Base-by-base conservation (phyloP, 1,140 invertebrate genomes). In the Eupeodes corollae region DNA sequence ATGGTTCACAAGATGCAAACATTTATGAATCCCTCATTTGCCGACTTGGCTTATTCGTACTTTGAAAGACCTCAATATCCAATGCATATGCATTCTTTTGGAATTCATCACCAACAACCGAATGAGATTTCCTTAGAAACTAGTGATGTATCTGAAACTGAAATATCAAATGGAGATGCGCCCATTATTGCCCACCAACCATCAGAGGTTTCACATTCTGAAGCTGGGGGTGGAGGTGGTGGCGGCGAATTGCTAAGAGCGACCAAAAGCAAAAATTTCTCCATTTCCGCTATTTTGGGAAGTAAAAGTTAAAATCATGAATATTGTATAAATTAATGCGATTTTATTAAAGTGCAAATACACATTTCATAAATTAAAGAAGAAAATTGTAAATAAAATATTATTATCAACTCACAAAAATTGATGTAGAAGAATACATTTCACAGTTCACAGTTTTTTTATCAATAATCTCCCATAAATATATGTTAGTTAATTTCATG, bases 251-350 rank as follows among this genome's bases (percentile, higher is more conserved):
- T 8, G 16, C 30, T 26, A 32, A n/a, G 12, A 15, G 16, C 42
- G 13, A n/a, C 3, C 5, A 13, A 14, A 43, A 43, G 31, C 6
- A 43, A 30, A 12, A 32, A 18, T 6, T 43, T 43, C 13, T 26
- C 42, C 5, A 43, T 43, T 31, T 43, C 42, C 18, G 42, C 42
- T 14, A 43, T 43, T 5, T 32, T 43, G 13, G 42, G 42, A 12
- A 16, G 31, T 32, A 21, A 43, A n/a, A 35, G 14, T 35, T 35
- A 35, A 35, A 35, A 35, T 12, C 34, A 35, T 26, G 8, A 26
- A 5, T 26, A 26, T 26, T 26, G 21, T 26, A 26, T 26, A 26
- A 5, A 26, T 26, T 26, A 8, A 5, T 26, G 3, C 21, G 8
- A 5, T 26, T 26, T 26, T 26, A 26, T 26, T 26, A 5, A 26